Evolutionary conservation across 1,140 invertebrate genomes (phyloP).

Genomic region (Euwallacea fornicatus): DNA sequence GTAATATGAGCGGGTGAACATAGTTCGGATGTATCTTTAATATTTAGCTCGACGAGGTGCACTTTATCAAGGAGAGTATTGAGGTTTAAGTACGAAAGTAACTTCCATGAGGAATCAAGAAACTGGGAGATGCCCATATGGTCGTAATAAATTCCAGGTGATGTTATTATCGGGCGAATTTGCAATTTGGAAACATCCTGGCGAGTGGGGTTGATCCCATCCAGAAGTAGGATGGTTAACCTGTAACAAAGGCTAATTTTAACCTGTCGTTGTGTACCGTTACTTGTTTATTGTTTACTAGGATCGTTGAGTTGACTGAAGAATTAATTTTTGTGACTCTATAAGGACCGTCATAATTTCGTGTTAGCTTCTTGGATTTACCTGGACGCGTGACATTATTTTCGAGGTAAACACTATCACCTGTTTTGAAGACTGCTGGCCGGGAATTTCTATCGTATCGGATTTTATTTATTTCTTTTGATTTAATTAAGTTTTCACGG

Average conservation of each 20-base stretch:
- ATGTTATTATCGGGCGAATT: neutral
- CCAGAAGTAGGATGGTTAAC: neutral
- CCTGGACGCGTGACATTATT: conserved; percentile 31
- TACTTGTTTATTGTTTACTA: conserved; percentile 1
- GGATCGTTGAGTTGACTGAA: neutral
- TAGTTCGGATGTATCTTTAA: neutral
- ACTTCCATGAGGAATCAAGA: neutral
- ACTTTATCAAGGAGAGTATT: neutral
- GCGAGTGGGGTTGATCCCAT: neutral
- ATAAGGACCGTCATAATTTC: conserved; percentile 36
- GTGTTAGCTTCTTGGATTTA: conserved; percentile 25
- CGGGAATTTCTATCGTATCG: conserved; percentile 46
- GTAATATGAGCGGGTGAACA: neutral
- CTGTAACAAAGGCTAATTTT: neutral
- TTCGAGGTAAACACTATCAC: conserved; percentile 36
- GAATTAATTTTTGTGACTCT: conserved; percentile 29
- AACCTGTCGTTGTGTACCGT: neutral
- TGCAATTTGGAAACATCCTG: neutral
- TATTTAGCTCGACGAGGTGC: neutral
- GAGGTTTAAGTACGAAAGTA: neutral
- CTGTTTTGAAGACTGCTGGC: conserved; percentile 36
- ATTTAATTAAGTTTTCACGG: conserved; percentile 40
- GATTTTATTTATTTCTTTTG: conserved; percentile 46
- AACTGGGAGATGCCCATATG: neutral
- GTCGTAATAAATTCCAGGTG: conserved; percentile 2